phyloP scores from a whole-genome alignment of 2,113 vertebrate species.

The Megaceryle maxima region DNA sequence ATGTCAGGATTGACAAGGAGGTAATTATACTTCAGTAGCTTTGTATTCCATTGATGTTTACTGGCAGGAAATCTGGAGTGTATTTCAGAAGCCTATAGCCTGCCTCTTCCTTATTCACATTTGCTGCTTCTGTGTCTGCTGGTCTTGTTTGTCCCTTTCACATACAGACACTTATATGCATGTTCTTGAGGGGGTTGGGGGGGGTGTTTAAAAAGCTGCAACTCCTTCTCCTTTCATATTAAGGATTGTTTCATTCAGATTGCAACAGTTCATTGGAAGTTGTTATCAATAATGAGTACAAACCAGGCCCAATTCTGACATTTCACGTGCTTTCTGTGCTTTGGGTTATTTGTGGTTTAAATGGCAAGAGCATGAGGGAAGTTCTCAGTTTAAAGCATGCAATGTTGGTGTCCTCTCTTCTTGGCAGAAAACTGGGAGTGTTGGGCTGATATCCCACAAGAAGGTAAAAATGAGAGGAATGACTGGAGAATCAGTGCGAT shows the following conservation, averaged over 20 bases:
- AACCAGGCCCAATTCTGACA: not conserved
- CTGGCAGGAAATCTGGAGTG: conserved; percentile 36
- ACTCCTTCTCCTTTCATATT: conserved; percentile 4
- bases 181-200: not conserved
- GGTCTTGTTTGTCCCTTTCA: not conserved
- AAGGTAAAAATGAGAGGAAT: not conserved
- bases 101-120: not conserved
- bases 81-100: not conserved
- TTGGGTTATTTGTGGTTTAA: not conserved
- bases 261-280: conserved; percentile 2
- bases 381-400: not conserved
- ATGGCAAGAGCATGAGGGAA: not conserved
- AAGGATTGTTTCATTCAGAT: not conserved
- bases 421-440: not conserved
- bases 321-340: not conserved
- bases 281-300: not conserved
- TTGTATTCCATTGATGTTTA: conserved; percentile 47
- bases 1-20: conserved; percentile 59
- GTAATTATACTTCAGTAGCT: conserved; percentile 51
- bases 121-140: not conserved
- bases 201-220: not conserved
- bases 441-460: not conserved
- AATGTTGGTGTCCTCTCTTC: not conserved
- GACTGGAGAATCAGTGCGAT: not conserved
- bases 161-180: not conserved